These are phyloP conservation scores for Ips typographus DNA, from an alignment of 1,140 invertebrate species.

Conservation along the genomic window DNA sequence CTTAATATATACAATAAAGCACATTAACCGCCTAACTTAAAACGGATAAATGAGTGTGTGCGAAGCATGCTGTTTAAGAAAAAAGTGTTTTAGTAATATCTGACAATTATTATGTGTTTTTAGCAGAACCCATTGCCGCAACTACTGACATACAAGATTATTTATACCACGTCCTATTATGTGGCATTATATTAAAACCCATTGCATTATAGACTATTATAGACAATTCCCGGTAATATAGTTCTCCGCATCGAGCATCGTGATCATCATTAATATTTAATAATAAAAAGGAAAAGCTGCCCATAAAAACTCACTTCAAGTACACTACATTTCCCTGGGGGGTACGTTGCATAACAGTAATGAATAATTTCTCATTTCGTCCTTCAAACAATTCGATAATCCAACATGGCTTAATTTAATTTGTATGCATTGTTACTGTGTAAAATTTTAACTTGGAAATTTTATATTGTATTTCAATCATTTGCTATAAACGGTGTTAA, in stretches of 20 bases:
- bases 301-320: not conserved
- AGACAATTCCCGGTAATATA: not conserved
- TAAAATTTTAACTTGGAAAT: too few relatives aligned
- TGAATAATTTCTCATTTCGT: conserved; percentile 2
- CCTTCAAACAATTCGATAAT: not conserved
- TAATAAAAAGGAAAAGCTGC: conserved; percentile 3
- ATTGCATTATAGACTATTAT: conserved; percentile 1
- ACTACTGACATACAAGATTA: too few relatives aligned
- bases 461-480: too few relatives aligned
- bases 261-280: not conserved
- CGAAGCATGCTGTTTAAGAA: conserved; percentile 21
- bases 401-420: too few relatives aligned
- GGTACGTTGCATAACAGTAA: conserved; percentile 1
- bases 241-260: not conserved
- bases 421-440: too few relatives aligned
- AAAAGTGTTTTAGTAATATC: too few relatives aligned
- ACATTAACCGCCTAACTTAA: conserved; percentile 21
- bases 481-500: too few relatives aligned
- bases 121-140: too few relatives aligned
- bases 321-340: not conserved
- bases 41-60: conserved; percentile 23
- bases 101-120: too few relatives aligned
- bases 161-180: too few relatives aligned
- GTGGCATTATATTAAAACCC: not conserved
- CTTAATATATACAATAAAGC: not conserved